These are phyloP conservation scores for Pelobates cultripes DNA, from an alignment of 2,797 vertebrate genomes.

Conservation along the genomic window DNA sequence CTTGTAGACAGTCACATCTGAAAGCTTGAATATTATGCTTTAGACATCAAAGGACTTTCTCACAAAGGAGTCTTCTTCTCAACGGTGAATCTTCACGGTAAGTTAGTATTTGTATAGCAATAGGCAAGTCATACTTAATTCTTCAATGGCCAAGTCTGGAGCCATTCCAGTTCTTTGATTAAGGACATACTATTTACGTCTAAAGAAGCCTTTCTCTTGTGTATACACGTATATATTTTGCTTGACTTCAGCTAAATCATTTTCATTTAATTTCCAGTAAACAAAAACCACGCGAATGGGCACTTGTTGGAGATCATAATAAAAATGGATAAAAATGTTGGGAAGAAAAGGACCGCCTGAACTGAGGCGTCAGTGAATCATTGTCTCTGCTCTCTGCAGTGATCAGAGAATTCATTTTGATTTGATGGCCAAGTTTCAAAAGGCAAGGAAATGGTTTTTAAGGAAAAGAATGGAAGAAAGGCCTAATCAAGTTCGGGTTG, in stretches of 20 bases:
- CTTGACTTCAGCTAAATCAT: constrained; percentile 79
- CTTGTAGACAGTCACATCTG: constrained; percentile 86
- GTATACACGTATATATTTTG: constrained; percentile 82
- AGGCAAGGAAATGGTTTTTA: constrained; percentile 84
- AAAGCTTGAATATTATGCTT: constrained; percentile 89
- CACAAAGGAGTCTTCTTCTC: constrained; percentile 97
- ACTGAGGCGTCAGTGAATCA: constrained; percentile 76
- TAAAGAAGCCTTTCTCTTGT: constrained; percentile 86
- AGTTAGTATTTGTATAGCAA: constrained; percentile 99
- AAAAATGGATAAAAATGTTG: constrained; percentile 79
- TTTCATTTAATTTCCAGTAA: constrained; percentile 82
- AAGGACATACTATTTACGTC: constrained; percentile 95
- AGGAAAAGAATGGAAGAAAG: constrained; percentile 82
- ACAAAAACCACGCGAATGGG: constrained; percentile 80
- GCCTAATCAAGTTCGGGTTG: constrained; percentile 83
- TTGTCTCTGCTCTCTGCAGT: constrained; percentile 81
- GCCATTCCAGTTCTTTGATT: constrained; percentile 87
- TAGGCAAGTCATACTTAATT: constrained; percentile 97
- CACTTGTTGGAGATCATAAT: constrained; percentile 80
- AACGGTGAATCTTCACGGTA: constrained; percentile 99
- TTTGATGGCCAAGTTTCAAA: constrained; percentile 81
- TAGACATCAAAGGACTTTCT: constrained; percentile 93
- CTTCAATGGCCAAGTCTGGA: constrained; percentile 91
- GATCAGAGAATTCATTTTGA: constrained; percentile 81
- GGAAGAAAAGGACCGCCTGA: constrained; percentile 75